Percentiles rank a stretch among this genome's conserved stretches.
These are phyloP conservation scores for Antedon mediterranea DNA, from an alignment of 53 echinoderm and acorn worm species.

Conservation along the genomic window DNA sequence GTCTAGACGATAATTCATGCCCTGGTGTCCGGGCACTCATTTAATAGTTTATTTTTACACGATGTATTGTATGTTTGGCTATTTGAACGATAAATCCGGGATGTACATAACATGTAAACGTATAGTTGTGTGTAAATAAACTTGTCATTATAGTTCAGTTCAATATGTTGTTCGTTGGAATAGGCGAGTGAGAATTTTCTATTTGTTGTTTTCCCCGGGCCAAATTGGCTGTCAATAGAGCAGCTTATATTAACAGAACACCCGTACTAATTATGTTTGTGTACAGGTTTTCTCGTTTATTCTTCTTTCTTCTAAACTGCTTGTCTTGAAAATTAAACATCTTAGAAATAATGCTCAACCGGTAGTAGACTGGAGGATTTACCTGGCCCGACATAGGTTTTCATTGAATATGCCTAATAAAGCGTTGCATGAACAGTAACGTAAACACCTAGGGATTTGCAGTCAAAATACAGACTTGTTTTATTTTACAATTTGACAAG, in stretches of 20 bases:
- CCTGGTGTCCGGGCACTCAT: too few relatives aligned
- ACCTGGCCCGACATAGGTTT: not conserved
- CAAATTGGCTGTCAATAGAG: not conserved
- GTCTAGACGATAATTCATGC: too few relatives aligned
- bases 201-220: not conserved
- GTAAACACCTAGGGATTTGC: not conserved
- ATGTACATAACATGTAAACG: constrained; percentile 38
- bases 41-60: too few relatives aligned
- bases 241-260: not conserved
- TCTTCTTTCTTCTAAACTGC: not conserved
- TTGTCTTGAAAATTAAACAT: not conserved
- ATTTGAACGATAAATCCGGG: constrained; percentile 8
- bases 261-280: not conserved
- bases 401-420: not conserved
- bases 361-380: not conserved
- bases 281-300: not conserved
- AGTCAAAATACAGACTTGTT: not conserved
- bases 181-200: not conserved
- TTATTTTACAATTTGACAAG: not conserved
- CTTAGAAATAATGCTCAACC: not conserved
- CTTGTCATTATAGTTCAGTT: constrained; percentile 11
- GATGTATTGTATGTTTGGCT: not conserved
- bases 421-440: not conserved
- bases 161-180: not conserved
- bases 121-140: constrained; percentile 25